Conservation (phyloP, 2,113 vertebrate species). For the Ardeotis arabs region DNA sequence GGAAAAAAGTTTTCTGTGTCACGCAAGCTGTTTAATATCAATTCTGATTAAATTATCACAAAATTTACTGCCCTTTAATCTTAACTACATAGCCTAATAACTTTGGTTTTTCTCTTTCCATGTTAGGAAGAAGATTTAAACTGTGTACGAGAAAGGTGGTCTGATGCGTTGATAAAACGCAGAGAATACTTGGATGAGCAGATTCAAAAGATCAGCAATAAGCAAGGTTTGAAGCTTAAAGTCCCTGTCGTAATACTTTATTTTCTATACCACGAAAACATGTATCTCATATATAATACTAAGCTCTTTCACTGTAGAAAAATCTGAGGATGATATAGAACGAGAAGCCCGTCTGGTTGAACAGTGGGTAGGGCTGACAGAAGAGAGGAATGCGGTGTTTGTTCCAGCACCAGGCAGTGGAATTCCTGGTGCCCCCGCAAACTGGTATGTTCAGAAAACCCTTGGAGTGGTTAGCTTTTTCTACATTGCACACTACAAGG, state of each 20-base stretch:
- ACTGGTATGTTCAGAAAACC: constrained; percentile 80
- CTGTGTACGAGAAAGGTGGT: constrained; percentile 93
- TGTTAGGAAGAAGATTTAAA: constrained; percentile 95
- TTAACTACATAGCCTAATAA: not conserved
- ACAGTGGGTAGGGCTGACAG: constrained; percentile 97
- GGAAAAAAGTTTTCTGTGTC: constrained; percentile 23
- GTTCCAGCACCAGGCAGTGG: constrained; percentile 93
- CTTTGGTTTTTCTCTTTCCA: not conserved
- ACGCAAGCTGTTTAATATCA: constrained; percentile 48
- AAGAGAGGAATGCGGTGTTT: constrained; percentile 94
- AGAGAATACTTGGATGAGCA: constrained; percentile 96
- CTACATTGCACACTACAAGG: not conserved
- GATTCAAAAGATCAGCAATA: constrained; percentile 97
- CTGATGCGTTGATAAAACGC: constrained; percentile 94
- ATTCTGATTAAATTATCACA: constrained; percentile 20
- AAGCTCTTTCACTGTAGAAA: constrained; percentile 76
- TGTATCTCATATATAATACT: not conserved
- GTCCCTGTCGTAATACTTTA: not conserved
- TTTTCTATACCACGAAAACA: not conserved
- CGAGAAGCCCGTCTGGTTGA: constrained; percentile 93
- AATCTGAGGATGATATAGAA: constrained; percentile 91
- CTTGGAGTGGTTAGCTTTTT: not conserved
- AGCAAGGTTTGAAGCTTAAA: constrained; percentile 79
- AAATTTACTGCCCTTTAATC: not conserved
- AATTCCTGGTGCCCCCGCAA: constrained; percentile 92